Conservation (phyloP, 2,888 invertebrate genomes). For the Hypomecis punctinalis region DNA sequence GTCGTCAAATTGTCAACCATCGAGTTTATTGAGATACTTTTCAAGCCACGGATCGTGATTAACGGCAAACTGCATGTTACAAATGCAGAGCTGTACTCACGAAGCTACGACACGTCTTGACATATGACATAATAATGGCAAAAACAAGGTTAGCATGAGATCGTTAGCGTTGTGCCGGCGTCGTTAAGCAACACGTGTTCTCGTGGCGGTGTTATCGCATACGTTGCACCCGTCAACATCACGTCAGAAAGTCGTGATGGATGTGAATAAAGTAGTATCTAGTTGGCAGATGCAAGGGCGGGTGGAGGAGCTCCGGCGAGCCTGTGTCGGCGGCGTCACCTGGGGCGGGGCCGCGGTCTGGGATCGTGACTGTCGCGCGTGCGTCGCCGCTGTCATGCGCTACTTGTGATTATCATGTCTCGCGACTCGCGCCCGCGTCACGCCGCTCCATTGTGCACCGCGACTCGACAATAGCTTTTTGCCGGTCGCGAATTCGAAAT, state of each 20-base stretch:
- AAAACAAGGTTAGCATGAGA: conserved; percentile 44
- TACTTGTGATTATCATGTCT: conserved; percentile 79
- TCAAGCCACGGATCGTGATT: conserved; percentile 24
- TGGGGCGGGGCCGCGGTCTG: conserved; percentile 45
- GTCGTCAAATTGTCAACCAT: conserved; percentile 17
- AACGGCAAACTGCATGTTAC: conserved; percentile 7
- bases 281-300: conserved; percentile 53
- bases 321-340: conserved; percentile 62
- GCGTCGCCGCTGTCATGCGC: conserved; percentile 76
- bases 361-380: conserved; percentile 78
- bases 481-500: conserved; percentile 52
- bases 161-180: conserved; percentile 65
- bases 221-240: conserved; percentile 63
- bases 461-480: conserved; percentile 49
- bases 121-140: conserved; percentile 35
- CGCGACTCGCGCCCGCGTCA: conserved; percentile 69
- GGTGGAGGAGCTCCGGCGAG: conserved; percentile 39
- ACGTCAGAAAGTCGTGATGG: conserved; percentile 55
- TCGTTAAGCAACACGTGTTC: conserved; percentile 64
- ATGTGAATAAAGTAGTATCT: conserved; percentile 65
- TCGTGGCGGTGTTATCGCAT: conserved; percentile 57
- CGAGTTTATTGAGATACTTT: conserved; percentile 27
- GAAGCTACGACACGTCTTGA: conserved; percentile 22
- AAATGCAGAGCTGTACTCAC: conserved; percentile 12
- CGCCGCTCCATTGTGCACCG: conserved; percentile 58